Evolutionary conservation across 2,797 vertebrate genomes (phyloP).

Genomic region (Sibirionetta formosa): DNA sequence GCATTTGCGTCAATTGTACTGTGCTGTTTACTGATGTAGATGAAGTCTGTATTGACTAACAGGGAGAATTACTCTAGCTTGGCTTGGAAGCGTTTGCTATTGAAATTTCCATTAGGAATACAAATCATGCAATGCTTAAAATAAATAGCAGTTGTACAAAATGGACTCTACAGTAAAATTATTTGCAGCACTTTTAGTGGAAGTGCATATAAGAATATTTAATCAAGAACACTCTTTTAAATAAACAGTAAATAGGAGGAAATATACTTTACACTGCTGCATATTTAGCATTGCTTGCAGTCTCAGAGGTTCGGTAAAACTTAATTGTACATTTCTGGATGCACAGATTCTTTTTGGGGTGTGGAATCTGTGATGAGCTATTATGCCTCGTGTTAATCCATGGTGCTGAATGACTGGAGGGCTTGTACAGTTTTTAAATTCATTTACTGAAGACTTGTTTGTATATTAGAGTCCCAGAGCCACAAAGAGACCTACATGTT

Average conservation of each 20-base stretch:
- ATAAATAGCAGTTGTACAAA: slow-evolving; percentile 12
- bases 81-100: slow-evolving; percentile 17
- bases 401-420: neutral
- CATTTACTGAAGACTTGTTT: neutral
- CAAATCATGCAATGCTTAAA: slow-evolving; percentile 18
- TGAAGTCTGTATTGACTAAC: slow-evolving; percentile 33
- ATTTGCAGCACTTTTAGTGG: neutral
- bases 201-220: neutral
- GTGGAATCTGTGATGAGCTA: neutral
- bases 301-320: neutral
- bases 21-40: neutral
- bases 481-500: neutral
- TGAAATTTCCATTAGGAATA: slow-evolving; percentile 47
- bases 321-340: neutral
- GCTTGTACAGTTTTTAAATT: neutral
- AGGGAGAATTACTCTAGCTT: neutral
- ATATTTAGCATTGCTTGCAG: neutral
- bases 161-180: neutral
- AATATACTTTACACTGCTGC: neutral
- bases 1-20: neutral
- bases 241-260: neutral
- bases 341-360: neutral
- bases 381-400: neutral
- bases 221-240: neutral
- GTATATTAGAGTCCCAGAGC: neutral